A percentile compares a stretch with the other conserved stretches of the same genome.
These are phyloP conservation scores for Anthopleura sola DNA, from an alignment of 64 coral and sea anemone species.

Conservation along the genomic window DNA sequence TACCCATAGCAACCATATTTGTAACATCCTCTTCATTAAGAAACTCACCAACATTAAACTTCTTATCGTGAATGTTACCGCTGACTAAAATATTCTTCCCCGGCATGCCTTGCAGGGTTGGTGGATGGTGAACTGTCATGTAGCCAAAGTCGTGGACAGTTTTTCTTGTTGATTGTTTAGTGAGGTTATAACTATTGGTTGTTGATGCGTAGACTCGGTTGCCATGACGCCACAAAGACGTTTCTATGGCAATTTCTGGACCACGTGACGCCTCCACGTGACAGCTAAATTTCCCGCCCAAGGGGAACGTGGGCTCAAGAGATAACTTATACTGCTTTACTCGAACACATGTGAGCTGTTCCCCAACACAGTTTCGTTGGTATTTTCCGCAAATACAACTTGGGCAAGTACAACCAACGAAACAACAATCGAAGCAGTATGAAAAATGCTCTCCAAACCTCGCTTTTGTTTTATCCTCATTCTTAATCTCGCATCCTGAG, in stretches of 20 bases:
- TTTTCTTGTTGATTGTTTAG: not conserved
- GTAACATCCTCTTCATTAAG: constrained; percentile 16
- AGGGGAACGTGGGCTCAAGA: constrained; percentile 46
- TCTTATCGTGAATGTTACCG: constrained; percentile 21
- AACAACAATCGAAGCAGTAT: constrained; percentile 81
- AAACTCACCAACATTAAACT: constrained; percentile 41
- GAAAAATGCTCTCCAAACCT: constrained; percentile 55
- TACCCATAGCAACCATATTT: not conserved
- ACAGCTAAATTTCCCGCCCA: constrained; percentile 49
- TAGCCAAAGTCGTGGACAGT: constrained; percentile 65
- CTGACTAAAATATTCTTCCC: constrained; percentile 26
- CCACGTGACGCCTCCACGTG: constrained; percentile 49
- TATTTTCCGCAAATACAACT: constrained; percentile 54
- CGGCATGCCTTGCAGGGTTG: constrained; percentile 18
- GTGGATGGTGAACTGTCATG: constrained; percentile 48
- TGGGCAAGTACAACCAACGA: constrained; percentile 36
- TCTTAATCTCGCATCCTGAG: constrained; percentile 40
- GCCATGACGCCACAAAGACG: constrained; percentile 58
- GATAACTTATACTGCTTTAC: constrained; percentile 45
- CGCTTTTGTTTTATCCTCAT: constrained; percentile 1
- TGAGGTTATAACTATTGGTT: constrained; percentile 11
- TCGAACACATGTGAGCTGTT: constrained; percentile 43
- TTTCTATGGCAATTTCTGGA: constrained; percentile 48
- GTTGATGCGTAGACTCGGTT: constrained; percentile 6
- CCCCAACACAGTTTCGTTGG: constrained; percentile 24